These are phyloP conservation scores for Punctoribates punctum DNA, from an alignment of 2,888 invertebrate genomes.

Conservation along the genomic window DNA sequence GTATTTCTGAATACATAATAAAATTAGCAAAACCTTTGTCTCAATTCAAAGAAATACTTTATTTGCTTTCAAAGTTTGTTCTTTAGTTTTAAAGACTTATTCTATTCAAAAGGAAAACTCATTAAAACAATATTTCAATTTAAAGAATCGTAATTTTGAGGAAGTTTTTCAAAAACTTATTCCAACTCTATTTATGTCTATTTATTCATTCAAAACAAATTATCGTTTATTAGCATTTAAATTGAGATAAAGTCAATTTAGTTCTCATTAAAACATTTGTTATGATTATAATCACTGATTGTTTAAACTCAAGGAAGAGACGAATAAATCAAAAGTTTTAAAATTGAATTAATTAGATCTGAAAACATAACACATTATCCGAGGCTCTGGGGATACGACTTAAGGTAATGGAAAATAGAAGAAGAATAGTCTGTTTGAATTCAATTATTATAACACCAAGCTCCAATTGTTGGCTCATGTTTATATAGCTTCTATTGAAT, in stretches of 20 bases:
- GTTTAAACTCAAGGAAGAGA: not conserved
- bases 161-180: not conserved
- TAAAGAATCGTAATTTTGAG: not conserved
- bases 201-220: no score
- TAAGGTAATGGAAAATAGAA: no score
- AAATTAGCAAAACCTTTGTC: no score
- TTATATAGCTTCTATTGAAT: no score
- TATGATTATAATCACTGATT: not conserved
- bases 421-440: no score
- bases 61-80: no score
- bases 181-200: not conserved
- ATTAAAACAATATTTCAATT: constrained; percentile 7
- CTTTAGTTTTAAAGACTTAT: no score
- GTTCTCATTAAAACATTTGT: not conserved
- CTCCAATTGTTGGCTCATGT: no score
- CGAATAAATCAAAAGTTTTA: not conserved
- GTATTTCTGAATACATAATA: not conserved
- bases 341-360: not conserved
- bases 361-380: not conserved
- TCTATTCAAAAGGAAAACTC: not conserved
- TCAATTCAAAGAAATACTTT: no score
- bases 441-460: no score
- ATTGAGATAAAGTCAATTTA: no score
- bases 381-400: not conserved
- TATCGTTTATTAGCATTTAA: no score